phyloP scores from a whole-genome alignment of 2,888 invertebrate species.

The Carabus problematicus region DNA sequence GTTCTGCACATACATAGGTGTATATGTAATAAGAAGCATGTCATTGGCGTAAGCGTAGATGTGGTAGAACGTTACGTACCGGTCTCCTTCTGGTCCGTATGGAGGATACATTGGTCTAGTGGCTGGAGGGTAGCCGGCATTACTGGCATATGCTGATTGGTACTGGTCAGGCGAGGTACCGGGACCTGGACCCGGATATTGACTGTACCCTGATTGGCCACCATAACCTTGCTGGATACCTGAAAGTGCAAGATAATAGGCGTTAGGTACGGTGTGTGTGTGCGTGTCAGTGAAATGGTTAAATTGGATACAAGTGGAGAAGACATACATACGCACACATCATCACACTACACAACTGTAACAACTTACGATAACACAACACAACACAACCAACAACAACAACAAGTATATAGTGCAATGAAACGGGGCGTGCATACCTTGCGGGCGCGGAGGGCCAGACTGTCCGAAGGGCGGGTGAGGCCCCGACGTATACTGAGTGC shows the following conservation, averaged over 20 bases:
- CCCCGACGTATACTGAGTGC: conserved; percentile 60
- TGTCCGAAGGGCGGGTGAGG: conserved; percentile 60
- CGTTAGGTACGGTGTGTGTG: no score
- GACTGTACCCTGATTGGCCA: conserved; percentile 68
- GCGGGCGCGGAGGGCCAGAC: conserved; percentile 57
- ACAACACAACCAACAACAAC: not conserved
- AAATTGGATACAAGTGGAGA: conserved; percentile 8
- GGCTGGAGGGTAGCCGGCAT: conserved; percentile 66
- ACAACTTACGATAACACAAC: not conserved
- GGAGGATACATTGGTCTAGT: conserved; percentile 81
- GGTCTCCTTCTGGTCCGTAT: conserved; percentile 73
- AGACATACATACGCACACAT: conserved; percentile 10
- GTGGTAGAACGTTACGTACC: conserved; percentile 60
- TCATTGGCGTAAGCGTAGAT: not conserved
- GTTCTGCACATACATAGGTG: conserved; percentile 13
- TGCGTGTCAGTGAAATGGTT: not conserved
- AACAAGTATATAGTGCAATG: conserved; percentile 13
- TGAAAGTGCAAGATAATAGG: conserved; percentile 41
- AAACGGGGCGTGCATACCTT: conserved; percentile 48
- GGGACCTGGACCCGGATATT: conserved; percentile 70
- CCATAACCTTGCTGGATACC: conserved; percentile 63
- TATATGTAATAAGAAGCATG: no score
- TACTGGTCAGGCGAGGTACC: conserved; percentile 63
- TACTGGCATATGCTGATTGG: conserved; percentile 62
- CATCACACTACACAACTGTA: not conserved